These are phyloP conservation scores for Alloplasta piceator DNA, from an alignment of 2,888 invertebrate genomes.

Conservation along the genomic window DNA sequence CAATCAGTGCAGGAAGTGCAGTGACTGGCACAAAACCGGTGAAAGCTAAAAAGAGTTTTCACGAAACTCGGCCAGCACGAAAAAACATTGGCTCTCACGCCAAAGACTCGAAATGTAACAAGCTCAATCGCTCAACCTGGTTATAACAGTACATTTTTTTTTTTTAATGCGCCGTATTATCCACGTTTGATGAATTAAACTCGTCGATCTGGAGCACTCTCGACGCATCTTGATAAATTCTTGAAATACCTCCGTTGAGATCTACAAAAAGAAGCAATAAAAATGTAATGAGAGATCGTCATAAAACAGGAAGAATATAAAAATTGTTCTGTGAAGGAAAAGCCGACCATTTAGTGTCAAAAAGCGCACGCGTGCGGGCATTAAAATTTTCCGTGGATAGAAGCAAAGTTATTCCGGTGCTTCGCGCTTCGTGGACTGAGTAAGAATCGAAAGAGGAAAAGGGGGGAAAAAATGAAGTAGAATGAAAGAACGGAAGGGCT, in stretches of 20 bases:
- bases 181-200: constrained; percentile 8
- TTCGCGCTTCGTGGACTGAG: constrained; percentile 33
- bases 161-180: not conserved
- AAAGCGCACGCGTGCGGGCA: constrained; percentile 15
- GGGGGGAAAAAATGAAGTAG: constrained; percentile 22
- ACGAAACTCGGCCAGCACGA: constrained; percentile 78
- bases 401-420: constrained; percentile 64
- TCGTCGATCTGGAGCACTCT: constrained; percentile 14
- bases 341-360: not conserved
- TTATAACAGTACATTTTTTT: constrained; percentile 13
- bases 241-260: not conserved
- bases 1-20: constrained; percentile 83
- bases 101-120: constrained; percentile 38
- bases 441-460: constrained; percentile 49
- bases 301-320: too few relatives aligned
- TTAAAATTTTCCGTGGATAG: not conserved
- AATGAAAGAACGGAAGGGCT: constrained; percentile 62
- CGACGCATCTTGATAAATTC: constrained; percentile 40
- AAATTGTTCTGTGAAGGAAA: not conserved
- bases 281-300: too few relatives aligned
- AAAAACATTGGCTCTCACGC: not conserved
- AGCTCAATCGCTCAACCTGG: constrained; percentile 72
- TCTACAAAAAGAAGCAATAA: constrained; percentile 63
- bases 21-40: constrained; percentile 80
- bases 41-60: constrained; percentile 78